A percentile compares a stretch with the other conserved stretches of the same genome.
These are phyloP conservation scores for Bolinopsis microptera DNA, from an alignment of 37 sponge, comb jelly and placozoan genomes.

Conservation along the genomic window DNA sequence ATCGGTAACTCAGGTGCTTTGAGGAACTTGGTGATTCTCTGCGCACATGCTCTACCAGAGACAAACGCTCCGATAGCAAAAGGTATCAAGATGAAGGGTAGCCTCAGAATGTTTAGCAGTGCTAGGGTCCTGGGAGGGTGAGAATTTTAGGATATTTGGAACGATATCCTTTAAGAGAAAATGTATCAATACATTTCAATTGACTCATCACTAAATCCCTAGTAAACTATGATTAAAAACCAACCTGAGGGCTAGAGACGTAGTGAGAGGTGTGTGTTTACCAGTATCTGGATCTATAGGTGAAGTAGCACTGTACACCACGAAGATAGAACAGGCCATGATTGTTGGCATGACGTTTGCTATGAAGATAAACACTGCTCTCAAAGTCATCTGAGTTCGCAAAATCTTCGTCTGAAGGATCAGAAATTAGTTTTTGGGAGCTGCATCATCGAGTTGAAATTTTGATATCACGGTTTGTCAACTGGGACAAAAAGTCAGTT, in stretches of 20 bases:
- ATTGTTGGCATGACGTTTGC: conserved; percentile 28
- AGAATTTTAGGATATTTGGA: too few relatives aligned
- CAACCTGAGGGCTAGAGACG: conserved; percentile 4
- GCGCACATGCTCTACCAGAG: conserved; percentile 50
- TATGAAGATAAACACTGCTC: conserved; percentile 58
- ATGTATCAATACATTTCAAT: too few relatives aligned
- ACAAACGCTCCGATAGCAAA: conserved; percentile 45
- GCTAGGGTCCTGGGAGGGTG: neutral
- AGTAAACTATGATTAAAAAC: too few relatives aligned
- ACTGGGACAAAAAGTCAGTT: neutral
- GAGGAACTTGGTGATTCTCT: conserved; percentile 59
- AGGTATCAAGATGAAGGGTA: conserved; percentile 51
- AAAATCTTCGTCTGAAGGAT: conserved; percentile 58
- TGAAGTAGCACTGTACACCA: conserved; percentile 15
- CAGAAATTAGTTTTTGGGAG: too few relatives aligned
- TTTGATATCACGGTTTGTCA: neutral
- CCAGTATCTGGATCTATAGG: conserved; percentile 24
- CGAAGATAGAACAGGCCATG: conserved; percentile 58
- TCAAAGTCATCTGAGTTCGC: neutral
- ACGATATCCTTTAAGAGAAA: too few relatives aligned
- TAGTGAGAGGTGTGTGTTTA: neutral
- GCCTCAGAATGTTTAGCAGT: conserved; percentile 15
- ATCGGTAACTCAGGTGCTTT: conserved; percentile 27
- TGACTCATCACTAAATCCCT: too few relatives aligned
- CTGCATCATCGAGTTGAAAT: neutral